These are phyloP conservation scores for Melipona bicolor DNA, from an alignment of 2,888 invertebrate species.

Conservation along the genomic window DNA sequence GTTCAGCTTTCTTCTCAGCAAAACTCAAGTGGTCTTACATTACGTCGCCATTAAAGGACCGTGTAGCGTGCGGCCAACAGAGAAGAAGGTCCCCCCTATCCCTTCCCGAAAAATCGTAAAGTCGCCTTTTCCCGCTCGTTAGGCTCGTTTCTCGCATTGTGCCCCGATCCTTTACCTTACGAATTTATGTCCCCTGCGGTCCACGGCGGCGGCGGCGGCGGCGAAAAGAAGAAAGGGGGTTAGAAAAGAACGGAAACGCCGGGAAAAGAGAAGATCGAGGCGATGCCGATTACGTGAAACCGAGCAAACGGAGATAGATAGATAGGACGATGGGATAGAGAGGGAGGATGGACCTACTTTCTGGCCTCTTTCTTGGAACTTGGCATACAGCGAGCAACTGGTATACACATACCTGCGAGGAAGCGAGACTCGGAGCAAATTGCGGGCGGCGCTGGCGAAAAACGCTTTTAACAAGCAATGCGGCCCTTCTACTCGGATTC, in stretches of 20 bases:
- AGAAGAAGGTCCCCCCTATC: background rate
- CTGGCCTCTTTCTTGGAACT: constrained; percentile 75
- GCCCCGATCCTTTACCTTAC: constrained; percentile 51
- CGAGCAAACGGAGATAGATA: constrained; percentile 35
- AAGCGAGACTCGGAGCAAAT: constrained; percentile 72
- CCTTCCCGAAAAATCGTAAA: constrained; percentile 60
- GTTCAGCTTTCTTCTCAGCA: background rate
- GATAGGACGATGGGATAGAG: constrained; percentile 30
- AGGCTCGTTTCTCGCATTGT: constrained; percentile 73
- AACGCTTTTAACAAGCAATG: constrained; percentile 77
- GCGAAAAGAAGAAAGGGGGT: background rate
- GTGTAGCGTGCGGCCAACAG: constrained; percentile 3
- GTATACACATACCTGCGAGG: constrained; percentile 53
- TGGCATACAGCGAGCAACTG: constrained; percentile 64
- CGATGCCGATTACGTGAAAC: constrained; percentile 35
- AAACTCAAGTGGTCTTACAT: constrained; percentile 40
- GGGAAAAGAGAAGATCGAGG: constrained; percentile 4
- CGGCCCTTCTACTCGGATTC: constrained; percentile 53
- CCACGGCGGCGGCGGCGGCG: constrained; percentile 23
- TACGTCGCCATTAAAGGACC: constrained; percentile 53
- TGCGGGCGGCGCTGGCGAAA: constrained; percentile 72
- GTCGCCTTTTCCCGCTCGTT: constrained; percentile 71
- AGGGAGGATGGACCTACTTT: constrained; percentile 47
- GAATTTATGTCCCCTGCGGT: constrained; percentile 76
- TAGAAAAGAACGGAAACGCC: background rate